phyloP scores from a whole-genome alignment of 2,888 invertebrate genomes.

The Hirtodrosophila histrioides region DNA sequence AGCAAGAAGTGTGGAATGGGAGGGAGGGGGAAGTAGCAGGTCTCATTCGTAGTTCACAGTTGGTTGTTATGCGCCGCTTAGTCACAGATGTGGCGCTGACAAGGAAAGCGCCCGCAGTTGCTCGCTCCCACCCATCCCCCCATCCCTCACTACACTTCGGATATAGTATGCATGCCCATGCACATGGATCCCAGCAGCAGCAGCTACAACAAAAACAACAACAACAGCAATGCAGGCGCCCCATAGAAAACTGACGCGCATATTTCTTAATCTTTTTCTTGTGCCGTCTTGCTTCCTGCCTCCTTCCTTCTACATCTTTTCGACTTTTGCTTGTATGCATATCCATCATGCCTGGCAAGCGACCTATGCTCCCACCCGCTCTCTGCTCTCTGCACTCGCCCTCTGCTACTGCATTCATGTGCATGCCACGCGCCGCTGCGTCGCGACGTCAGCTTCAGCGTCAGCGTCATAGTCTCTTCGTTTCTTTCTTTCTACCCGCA shows the following conservation, averaged over 20 bases:
- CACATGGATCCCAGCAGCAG: slow-evolving; percentile 43
- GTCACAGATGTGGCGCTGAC: slow-evolving; percentile 78
- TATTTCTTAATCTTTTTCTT: slow-evolving; percentile 78
- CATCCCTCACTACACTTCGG: slow-evolving; percentile 29
- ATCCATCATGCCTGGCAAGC: slow-evolving; percentile 73
- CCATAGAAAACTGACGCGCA: slow-evolving; percentile 62
- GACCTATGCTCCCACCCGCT: slow-evolving; percentile 61
- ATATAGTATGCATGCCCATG: slow-evolving; percentile 62
- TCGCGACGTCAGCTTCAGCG: slow-evolving; percentile 49
- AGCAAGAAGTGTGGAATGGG: not conserved
- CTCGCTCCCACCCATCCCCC: slow-evolving; percentile 18
- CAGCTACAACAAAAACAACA: slow-evolving; percentile 18
- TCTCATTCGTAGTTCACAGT: slow-evolving; percentile 58
- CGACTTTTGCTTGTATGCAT: slow-evolving; percentile 53
- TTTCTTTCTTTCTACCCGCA: slow-evolving; percentile 36
- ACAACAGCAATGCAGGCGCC: slow-evolving; percentile 41
- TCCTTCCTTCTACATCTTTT: not conserved
- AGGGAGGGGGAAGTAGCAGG: slow-evolving; percentile 21
- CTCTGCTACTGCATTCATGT: slow-evolving; percentile 60
- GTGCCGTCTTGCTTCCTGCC: slow-evolving; percentile 40
- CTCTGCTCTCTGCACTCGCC: slow-evolving; percentile 30
- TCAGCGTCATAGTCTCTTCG: slow-evolving; percentile 18
- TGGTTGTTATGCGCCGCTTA: slow-evolving; percentile 78
- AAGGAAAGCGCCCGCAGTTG: slow-evolving; percentile 48
- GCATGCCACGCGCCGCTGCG: slow-evolving; percentile 75